A percentile compares a stretch with the other conserved stretches of the same genome.
These are phyloP conservation scores for Metacarcinus magister DNA, from an alignment of 2,888 invertebrate species.

Conservation along the genomic window DNA sequence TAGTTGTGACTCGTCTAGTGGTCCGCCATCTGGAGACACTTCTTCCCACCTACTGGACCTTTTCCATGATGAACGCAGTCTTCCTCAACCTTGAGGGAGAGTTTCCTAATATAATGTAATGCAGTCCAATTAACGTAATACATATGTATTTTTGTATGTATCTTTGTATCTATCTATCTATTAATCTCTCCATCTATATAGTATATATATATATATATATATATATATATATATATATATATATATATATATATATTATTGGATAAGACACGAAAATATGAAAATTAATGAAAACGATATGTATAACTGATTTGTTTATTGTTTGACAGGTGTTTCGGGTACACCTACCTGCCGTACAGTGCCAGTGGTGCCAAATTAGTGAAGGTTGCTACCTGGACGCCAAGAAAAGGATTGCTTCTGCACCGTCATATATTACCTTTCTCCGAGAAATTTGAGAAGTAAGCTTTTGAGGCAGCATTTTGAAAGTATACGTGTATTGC, in stretches of 20 bases:
- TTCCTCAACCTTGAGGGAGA: background rate
- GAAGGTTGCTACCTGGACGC: conserved; percentile 51
- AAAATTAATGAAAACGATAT: too few relatives aligned
- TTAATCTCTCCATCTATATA: background rate
- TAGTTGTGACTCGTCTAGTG: conserved; percentile 54
- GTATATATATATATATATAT: background rate
- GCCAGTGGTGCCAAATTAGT: background rate
- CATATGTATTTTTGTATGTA: background rate
- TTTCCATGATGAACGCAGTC: conserved; percentile 28
- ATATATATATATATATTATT: too few relatives aligned
- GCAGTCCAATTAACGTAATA: background rate
- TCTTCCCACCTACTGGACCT: conserved; percentile 61
- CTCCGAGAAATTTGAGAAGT: conserved; percentile 52
- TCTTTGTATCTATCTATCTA: background rate
- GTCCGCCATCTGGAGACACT: conserved; percentile 47
- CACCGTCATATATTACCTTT: background rate
- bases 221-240: too few relatives aligned
- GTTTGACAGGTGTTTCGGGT: background rate
- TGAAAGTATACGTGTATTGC: background rate
- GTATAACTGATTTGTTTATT: background rate
- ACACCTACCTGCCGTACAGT: conserved; percentile 56
- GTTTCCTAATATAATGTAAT: background rate
- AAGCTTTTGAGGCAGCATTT: background rate
- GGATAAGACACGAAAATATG: too few relatives aligned
- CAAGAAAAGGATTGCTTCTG: conserved; percentile 3